A percentile compares a stretch with the other conserved stretches of the same genome.
Conservation (phyloP, 2,797 vertebrate genomes). For the Phrynocephalus vlangalii region DNA sequence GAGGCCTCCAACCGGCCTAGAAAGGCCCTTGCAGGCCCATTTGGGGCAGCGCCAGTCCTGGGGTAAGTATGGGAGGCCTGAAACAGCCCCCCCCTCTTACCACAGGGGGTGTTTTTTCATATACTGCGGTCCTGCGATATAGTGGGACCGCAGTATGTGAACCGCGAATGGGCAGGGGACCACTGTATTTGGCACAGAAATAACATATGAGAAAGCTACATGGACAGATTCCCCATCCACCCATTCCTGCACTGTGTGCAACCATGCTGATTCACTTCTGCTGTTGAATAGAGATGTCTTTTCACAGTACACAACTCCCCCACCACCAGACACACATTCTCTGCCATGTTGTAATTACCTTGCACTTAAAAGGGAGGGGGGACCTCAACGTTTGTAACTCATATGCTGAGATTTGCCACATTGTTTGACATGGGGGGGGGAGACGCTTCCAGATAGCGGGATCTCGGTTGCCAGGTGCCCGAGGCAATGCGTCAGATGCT, state of each 20-base stretch:
- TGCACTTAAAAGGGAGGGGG: slow-evolving; percentile 44
- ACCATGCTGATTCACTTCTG: slow-evolving; percentile 66
- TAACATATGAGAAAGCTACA: not conserved
- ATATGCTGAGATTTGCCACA: slow-evolving; percentile 71
- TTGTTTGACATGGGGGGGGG: slow-evolving; percentile 81
- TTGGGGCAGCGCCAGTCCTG: too few relatives aligned
- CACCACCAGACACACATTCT: not conserved
- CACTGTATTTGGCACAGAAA: too few relatives aligned
- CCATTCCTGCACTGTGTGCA: slow-evolving; percentile 8
- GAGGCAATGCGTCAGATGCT: slow-evolving; percentile 83
- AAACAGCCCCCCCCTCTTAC: too few relatives aligned
- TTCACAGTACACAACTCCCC: slow-evolving; percentile 29
- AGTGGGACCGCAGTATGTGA: too few relatives aligned
- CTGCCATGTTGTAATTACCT: slow-evolving; percentile 70
- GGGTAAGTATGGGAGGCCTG: too few relatives aligned
- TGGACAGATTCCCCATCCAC: not conserved
- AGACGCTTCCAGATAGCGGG: slow-evolving; percentile 84
- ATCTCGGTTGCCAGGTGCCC: slow-evolving; percentile 85
- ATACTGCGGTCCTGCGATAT: too few relatives aligned
- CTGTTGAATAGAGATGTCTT: slow-evolving; percentile 62
- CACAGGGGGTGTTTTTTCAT: too few relatives aligned
- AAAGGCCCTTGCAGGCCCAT: too few relatives aligned
- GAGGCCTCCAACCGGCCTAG: too few relatives aligned
- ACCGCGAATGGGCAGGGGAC: too few relatives aligned
- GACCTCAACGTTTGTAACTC: slow-evolving; percentile 63